Evolutionary conservation across 2,113 vertebrate species (phyloP), one percentile per base, ranked within the genome.

Genomic region (Halcyon senegalensis): DNA sequence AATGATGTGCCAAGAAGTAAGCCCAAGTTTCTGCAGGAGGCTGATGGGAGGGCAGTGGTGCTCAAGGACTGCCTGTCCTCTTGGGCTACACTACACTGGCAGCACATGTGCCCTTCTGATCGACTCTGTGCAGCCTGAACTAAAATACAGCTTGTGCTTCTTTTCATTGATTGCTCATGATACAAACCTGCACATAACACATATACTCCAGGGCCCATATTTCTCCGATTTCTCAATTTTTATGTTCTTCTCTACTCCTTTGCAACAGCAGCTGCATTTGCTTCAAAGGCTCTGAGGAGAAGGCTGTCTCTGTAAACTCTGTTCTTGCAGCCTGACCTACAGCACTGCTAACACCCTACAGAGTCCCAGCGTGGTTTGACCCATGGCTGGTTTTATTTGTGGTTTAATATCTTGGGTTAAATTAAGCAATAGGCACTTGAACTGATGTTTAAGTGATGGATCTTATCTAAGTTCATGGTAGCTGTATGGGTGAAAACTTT

Each of bases 21-120:
- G 5, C 9, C 8, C 5, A 9, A 39, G 10, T 48, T 63, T 67
- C 66, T 50, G 11, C 16, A 31, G 43, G 58, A 53, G 56, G 21
- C 62, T 15, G 43, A 58, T 30, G 8, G 11, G 17, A 55, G 24
- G n/a, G 35, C 66, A 48, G 60, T 4, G 39, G 9, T 76, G 21
- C 44, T 60, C 35, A 23, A 39, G 43, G 30, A 33, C 37, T 7
- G 1, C 46, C 11, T 0, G 1, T n/a, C 13, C 51, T 23, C 33
- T 75, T 2, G 1, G 37, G 9, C 77, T 63, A 2, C 3, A 0
- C n/a, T 58, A 9, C 13, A 5, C 33, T 15, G 11, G 7, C 12
- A 67, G 27, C 9, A 7, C 1, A 0, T 31, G 59, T 7, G 24
- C 23, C 68, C 15, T 79, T 70, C 66, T 39, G 17, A 16, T 16